Evolutionary conservation across 2,888 invertebrate species (phyloP), one percentile per base, ranked within the genome.

Genomic region (Trichacis sp.): DNA sequence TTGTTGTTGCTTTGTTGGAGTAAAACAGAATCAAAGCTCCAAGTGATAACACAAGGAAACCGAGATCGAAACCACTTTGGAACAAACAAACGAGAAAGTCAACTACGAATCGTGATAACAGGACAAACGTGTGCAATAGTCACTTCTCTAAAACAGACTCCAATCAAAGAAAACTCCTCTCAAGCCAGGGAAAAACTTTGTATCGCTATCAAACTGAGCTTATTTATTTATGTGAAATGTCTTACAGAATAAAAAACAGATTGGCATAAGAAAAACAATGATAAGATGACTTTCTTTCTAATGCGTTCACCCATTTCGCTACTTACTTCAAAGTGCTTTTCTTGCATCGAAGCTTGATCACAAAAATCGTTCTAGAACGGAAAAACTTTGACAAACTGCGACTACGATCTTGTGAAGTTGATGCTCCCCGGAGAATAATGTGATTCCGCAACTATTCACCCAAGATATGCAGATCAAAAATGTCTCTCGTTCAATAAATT

Each of bases 271-370:
- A n/a, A n/a, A n/a, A n/a, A n/a, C n/a, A n/a, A n/a, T n/a, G n/a
- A n/a, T n/a, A n/a, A n/a, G n/a, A n/a, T n/a, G n/a, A n/a, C n/a
- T n/a, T n/a, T n/a, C n/a, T n/a, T n/a, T n/a, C n/a, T n/a, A n/a
- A n/a, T n/a, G n/a, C n/a, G n/a, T n/a, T n/a, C n/a, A n/a, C n/a
- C n/a, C n/a, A n/a, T 24, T 49, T 51, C 53, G 49, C 69, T 77
- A 77, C 77, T 73, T 72, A 76, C 70, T 51, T 50, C 64, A 54
- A 64, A 59, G 60, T 46, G 60, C 54, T 60, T 57, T 75, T 72
- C 68, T 71, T 69, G 64, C 72, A 36, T 58, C 54, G 56, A 47
- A 54, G 49, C 49, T 19, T 18, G 56, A 45, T 60, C 46, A 60
- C 68, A 75, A 71, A 70, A 76, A 70, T 73, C 61, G 54, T 60